Evolutionary conservation across 2,797 vertebrate species (phyloP).

Genomic region (Phylloscopus collybita): DNA sequence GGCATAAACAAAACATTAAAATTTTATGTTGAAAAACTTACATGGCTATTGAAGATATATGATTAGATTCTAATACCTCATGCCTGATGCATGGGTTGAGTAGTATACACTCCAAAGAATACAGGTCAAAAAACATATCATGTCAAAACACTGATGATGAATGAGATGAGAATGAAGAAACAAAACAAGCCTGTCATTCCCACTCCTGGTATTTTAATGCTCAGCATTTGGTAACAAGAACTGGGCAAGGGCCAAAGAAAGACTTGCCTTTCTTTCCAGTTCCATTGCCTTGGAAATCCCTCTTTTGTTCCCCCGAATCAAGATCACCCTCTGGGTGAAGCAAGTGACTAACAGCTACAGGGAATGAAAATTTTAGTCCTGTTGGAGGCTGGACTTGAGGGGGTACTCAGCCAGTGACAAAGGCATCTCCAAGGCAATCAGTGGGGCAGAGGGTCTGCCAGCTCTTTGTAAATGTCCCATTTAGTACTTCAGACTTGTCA

Average conservation of each 20-base stretch:
- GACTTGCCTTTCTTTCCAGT: background rate
- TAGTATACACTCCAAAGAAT: background rate
- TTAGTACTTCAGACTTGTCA: background rate
- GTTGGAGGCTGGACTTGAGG: accelerated
- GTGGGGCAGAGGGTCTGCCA: background rate
- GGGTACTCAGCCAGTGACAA: background rate
- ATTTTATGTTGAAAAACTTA: background rate
- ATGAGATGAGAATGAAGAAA: background rate
- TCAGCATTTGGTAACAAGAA: background rate
- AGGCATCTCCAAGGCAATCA: background rate
- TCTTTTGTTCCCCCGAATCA: background rate
- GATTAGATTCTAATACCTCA: background rate
- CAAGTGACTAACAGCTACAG: background rate
- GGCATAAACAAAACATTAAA: background rate
- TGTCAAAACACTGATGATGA: background rate
- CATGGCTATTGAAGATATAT: background rate
- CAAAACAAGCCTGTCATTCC: background rate
- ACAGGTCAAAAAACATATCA: background rate
- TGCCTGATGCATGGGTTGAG: background rate
- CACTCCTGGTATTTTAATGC: background rate
- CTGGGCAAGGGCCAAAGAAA: background rate
- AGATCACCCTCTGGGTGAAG: background rate
- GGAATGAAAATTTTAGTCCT: background rate
- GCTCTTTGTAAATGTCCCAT: too few species aligned
- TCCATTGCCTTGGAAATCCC: background rate